Base-by-base conservation (phyloP, 1,140 invertebrate species). In the Brachionus koreanus region DNA sequence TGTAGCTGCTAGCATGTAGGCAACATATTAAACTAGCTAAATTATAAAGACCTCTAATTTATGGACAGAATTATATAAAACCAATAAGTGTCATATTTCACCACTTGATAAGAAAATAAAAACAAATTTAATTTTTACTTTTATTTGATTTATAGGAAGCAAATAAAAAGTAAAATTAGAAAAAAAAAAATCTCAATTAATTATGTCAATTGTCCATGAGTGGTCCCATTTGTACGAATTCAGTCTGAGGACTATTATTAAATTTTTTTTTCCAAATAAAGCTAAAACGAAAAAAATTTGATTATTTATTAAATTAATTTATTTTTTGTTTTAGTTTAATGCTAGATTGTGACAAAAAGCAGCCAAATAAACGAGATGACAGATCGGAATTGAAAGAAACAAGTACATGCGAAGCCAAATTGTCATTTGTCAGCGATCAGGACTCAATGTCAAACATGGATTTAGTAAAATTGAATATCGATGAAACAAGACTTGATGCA, bases 321-420 rank as follows among this genome's bases (percentile, higher is more conserved):
- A n/a, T 33, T 69, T 69, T 9, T 69, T 69, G 29, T 39, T 39
- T 33, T 39, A 69, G 65, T 39, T 69, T 69, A 69, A 69, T 69
- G 65, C 33, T 69, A 10, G 65, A 69, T 69, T 39, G 12, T 39
- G 65, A 69, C 16, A 69, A 35, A 33, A 69, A 69, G 37, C 63
- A 65, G 33, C 65, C 2, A 33, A 35, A 16, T 5, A 39, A 69
- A 69, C 42, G 16, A 37, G 9, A 69, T 37, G 37, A 69, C 37
- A 39, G 33, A 10, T 39, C 16, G n/a, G 65, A 69, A 69, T 39
- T 69, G 33, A 37, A 65, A 33, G 63, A 65, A 57, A 57, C 49
- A 69, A 69, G 16, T 16, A 16, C 9, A 69, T 65, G 37, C 33
- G n/a, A 69, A 69, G n/a, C 35, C 9, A 69, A 19, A 6, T 19